Base-by-base conservation (phyloP, 1,140 invertebrate species). In the Lysiphlebus fabarum region DNA sequence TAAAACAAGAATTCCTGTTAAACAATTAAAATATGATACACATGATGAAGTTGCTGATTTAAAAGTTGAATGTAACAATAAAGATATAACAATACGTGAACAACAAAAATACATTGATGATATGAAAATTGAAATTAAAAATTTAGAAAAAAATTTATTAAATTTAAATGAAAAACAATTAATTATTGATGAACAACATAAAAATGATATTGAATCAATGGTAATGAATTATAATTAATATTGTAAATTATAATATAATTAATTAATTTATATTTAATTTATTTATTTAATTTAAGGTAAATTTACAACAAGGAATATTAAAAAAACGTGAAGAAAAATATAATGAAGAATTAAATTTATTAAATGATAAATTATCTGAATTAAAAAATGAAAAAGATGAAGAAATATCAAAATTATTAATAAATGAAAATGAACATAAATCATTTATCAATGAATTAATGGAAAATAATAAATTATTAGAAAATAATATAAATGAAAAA, bases 21-120 rank as follows among this genome's bases (percentile, higher is more conserved):
- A 62, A 33, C 56, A 62, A 53, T 11, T 38, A 7, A 65, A 69
- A 10, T 76, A 78, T 14, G 67, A 76, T 43, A 61, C 63, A 0
- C 49, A 62, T 14, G 60, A 74, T n/a, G 68, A 78, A 55, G 60
- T 77, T n/a, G 69, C 71, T 5, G 77, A 78, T 70, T 68, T 79
- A 12, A 73, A 69, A 57, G 67, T 75, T 33, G 76, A 78, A 56
- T 76, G 75, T 63, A 54, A 33, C 10, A 79, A 79, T 36, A 80
- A 80, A 58, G 62, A 73, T 33, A 74, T 68, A 59, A 76, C 73
- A 14, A 77, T 80, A 59, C 59, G 62, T 6, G 77, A 80, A 54
- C 67, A 75, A 37, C 74, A 76, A 14, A 72, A 71, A 40, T 70
- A 70, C 0, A 74, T 78, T 0, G 71, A 72, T 37, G 70, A 77